Conservation (phyloP, 2,797 vertebrate genomes). For the Acanthurus leucopareius region DNA sequence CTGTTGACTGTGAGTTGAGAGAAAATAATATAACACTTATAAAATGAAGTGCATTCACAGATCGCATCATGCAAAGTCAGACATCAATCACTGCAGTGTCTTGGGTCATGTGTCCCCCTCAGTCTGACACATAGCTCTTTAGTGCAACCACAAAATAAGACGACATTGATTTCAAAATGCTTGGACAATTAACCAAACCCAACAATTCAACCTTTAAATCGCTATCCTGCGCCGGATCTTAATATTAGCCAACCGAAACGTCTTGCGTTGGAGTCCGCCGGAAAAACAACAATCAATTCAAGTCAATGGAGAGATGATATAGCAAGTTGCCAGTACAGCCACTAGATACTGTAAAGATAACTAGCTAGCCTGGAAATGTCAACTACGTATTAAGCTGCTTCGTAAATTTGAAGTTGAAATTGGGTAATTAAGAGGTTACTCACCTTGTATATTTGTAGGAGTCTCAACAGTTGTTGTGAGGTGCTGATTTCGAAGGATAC, state of each 20-base stretch:
- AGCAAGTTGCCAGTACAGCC: constrained; percentile 36
- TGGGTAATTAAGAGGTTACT: not conserved
- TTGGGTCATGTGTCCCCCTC: constrained; percentile 13
- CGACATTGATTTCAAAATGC: not conserved
- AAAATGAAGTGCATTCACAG: not conserved
- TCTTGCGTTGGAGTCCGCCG: not conserved
- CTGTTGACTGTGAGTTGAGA: too few species aligned
- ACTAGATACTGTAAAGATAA: constrained; percentile 32
- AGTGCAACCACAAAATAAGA: not conserved
- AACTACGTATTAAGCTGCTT: not conserved
- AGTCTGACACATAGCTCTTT: constrained; percentile 10
- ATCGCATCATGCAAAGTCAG: not conserved
- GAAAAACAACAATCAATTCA: constrained; percentile 58
- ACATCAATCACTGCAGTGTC: constrained; percentile 43
- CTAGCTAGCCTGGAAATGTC: constrained; percentile 25
- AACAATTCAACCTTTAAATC: not conserved
- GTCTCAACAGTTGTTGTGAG: constrained; percentile 38
- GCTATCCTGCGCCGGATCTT: constrained; percentile 9
- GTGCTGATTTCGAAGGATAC: constrained; percentile 57
- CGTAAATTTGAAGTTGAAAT: rapidly evolving
- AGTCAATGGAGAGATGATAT: constrained; percentile 55
- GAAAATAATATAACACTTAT: not conserved
- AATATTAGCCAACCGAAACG: not conserved
- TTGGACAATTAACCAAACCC: not conserved
- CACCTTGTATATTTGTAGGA: constrained; percentile 61